Conservation (phyloP, 1,140 invertebrate genomes). For the Bombus pyrosoma region DNA sequence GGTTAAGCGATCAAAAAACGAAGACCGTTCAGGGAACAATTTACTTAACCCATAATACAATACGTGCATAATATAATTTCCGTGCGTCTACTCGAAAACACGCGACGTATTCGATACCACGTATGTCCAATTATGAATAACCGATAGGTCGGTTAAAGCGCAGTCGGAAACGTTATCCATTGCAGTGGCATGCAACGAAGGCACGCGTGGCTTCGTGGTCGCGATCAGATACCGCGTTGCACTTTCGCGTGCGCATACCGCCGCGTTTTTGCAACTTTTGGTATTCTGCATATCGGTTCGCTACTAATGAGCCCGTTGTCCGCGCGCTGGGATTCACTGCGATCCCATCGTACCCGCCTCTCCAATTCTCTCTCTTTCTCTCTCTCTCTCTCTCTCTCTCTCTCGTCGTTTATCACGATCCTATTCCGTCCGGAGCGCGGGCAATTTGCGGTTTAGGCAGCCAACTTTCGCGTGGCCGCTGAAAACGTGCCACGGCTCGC, state of each 20-base stretch:
- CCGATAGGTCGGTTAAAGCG: slow-evolving; percentile 70
- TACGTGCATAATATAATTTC: no score
- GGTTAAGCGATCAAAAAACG: not conserved
- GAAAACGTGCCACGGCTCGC: not conserved
- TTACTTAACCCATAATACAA: not conserved
- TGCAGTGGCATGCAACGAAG: slow-evolving; percentile 24
- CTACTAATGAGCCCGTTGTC: slow-evolving; percentile 61
- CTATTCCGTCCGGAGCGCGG: slow-evolving; percentile 19
- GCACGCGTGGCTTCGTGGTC: slow-evolving; percentile 51
- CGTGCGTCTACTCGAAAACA: not conserved
- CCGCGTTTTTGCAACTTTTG: slow-evolving; percentile 55
- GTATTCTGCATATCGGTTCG: slow-evolving; percentile 41
- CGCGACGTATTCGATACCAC: slow-evolving; percentile 7
- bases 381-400: not conserved
- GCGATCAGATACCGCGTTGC: slow-evolving; percentile 62
- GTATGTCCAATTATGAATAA: slow-evolving; percentile 67
- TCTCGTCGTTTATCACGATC: slow-evolving; percentile 26
- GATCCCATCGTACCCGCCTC: slow-evolving; percentile 16
- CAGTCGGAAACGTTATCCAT: slow-evolving; percentile 59
- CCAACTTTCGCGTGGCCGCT: not conserved
- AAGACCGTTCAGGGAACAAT: not conserved
- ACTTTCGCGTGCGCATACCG: slow-evolving; percentile 52
- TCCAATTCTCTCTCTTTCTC: not conserved
- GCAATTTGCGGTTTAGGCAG: slow-evolving; percentile 13
- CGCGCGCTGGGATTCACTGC: slow-evolving; percentile 15